Evolutionary conservation across 2,888 invertebrate genomes (phyloP).

Genomic region (Gordius sp.): DNA sequence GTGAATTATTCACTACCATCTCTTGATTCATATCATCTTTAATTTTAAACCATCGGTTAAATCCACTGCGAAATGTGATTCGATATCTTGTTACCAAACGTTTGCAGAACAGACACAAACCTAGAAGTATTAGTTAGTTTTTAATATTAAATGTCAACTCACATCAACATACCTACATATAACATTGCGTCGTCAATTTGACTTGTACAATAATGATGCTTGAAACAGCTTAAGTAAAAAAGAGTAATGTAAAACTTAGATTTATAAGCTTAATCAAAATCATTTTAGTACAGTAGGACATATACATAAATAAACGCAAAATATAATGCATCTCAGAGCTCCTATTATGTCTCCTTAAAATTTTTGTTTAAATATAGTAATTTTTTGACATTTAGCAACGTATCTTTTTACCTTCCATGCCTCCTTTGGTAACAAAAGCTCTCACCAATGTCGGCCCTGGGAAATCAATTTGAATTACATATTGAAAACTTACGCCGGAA

Average conservation of each 20-base stretch:
- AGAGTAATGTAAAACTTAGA: no score
- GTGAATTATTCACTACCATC: no score
- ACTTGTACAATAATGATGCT: neutral
- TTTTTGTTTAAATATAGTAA: no score
- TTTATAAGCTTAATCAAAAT: neutral
- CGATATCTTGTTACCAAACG: neutral
- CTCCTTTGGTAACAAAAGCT: constrained; percentile 13
- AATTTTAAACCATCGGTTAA: neutral
- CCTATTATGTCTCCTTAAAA: no score
- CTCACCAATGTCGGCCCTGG: neutral
- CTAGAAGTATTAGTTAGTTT: neutral
- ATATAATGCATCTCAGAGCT: no score
- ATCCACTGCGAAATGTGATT: constrained; percentile 2
- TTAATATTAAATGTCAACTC: neutral
- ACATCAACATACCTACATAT: neutral
- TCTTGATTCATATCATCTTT: constrained; percentile 8
- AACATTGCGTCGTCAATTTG: neutral
- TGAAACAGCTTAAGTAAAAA: no score
- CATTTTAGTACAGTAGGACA: neutral
- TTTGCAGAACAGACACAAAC: constrained; percentile 4
- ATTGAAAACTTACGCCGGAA: neutral
- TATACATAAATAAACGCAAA: neutral
- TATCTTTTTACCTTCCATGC: no score
- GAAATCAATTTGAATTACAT: constrained; percentile 9
- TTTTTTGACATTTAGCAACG: no score